Base-by-base conservation (phyloP, 2,797 vertebrate genomes). In the Chelon labrosus region DNA sequence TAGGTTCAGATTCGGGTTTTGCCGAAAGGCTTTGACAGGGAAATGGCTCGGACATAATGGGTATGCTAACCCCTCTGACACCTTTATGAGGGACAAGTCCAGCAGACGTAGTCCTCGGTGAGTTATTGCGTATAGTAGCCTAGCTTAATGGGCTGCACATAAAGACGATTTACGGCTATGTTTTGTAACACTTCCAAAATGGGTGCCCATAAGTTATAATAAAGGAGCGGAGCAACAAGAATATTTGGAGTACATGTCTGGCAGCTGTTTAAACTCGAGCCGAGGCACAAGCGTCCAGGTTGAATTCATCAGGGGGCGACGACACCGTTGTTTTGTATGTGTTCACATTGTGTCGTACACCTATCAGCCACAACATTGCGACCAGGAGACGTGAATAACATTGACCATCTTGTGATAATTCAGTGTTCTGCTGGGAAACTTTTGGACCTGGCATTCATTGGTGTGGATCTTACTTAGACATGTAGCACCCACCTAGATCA, bases 81-180 rank as follows among this genome's bases (percentile, higher is more conserved):
- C 73, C 79, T 86, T 86, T 84, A 84, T 66, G 64, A 77, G 85
- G 61, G 79, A 84, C 76, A 74, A 50, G 73, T 82, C 61, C 47
- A 57, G 58, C 68, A 70, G 22, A 58, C 70, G 17, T 38, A 65
- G 64, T 79, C 65, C 73, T 62, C 39, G 2, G 8, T 79, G 78
- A 86, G 66, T 82, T 79, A 79, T 78, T 58, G 63, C 67, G 65
- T 16, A 61, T 54, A 51, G 41, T 57, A 58, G 39, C 49, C 37
- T 1, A 1, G 22, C 63, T 22, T 83, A 78, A 81, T 68, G 75
- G 68, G 17, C 20, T 44, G 35, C 52, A 68, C 75, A 85, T 77
- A 70, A 79, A 79, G 37, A 53, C 2, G 46, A 77, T 82, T 80
- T 72, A 77, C 44, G 19, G 58, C 70, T 31, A 1, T 69, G 56